Evolutionary conservation across 2,888 invertebrate species (phyloP), one percentile per base, ranked within the genome.

Genomic region (Drepanosiphum platanoidis): DNA sequence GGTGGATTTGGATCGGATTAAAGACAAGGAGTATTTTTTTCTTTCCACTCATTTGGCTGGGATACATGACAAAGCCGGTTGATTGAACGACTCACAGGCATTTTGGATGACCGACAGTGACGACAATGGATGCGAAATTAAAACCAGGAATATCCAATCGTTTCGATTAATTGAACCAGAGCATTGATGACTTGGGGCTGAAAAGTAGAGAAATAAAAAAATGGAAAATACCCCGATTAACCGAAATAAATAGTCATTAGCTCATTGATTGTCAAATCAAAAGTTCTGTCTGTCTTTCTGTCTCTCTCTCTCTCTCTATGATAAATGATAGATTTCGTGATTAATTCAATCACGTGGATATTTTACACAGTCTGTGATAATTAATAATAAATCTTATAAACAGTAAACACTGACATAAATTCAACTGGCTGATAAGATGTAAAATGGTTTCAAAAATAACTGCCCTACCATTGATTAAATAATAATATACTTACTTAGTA

Each of bases 71-170:
- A 81, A 84, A 75, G 22, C 34, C 36, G 22, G n/a, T 52, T 84
- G 83, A 84, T 75, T 75, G 68, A 84, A 64, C 74, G 72, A 70
- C 36, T 64, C 5, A 7, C 82, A n/a, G 42, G 70, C 27, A n/a
- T 34, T 7, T 27, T 30, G 9, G 18, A 80, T 52, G 34, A 36
- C 30, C 22, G 64, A 39, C 36, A 11, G 30, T 36, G 58, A 39
- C 27, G 36, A 84, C 66, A 77, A 77, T 77, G 68, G 68, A 84
- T 84, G 58, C 7, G 30, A 77, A 84, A 52, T 58, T 68, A 84
- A 77, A 77, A n/a, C 75, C 39, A 66, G 27, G 32, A 72, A 58
- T 30, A 52, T 42, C 58, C 32, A 30, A 80, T 70, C 39, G 13
- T 39, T 81, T 81, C 71, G 8, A 61, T 58, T 81, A 61, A 71